Conservation (phyloP, 2,113 vertebrate species). For the Tragelaphus imberbis region DNA sequence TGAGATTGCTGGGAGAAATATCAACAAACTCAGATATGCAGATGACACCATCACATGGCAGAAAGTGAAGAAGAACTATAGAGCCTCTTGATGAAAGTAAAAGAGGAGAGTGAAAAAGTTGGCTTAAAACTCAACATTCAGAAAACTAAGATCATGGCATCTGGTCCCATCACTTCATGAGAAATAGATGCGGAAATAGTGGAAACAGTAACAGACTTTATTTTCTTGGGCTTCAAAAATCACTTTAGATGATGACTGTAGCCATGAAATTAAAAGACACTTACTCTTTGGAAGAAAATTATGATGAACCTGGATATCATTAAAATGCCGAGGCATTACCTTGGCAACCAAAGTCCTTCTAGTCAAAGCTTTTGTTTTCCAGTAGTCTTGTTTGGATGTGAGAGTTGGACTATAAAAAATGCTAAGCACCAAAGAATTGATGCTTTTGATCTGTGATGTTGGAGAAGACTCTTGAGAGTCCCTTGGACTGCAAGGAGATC, state of each 20-base stretch:
- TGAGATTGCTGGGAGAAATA: background rate
- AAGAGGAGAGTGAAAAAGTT: background rate
- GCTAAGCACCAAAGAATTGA: background rate
- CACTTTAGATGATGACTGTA: background rate
- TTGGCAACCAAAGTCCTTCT: background rate
- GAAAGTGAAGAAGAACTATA: background rate
- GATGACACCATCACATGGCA: background rate
- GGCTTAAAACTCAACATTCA: background rate
- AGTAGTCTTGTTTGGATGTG: background rate
- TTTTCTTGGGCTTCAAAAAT: background rate
- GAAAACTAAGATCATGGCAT: background rate
- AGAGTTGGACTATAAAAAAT: background rate
- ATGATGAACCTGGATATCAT: background rate
- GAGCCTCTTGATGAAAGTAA: background rate
- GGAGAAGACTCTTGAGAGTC: background rate
- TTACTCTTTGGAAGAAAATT: background rate
- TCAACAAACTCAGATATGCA: background rate
- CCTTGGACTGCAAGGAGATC: background rate
- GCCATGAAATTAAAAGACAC: background rate
- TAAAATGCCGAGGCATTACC: background rate
- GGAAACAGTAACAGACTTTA: background rate
- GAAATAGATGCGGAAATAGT: background rate
- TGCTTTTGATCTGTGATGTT: background rate
- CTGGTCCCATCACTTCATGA: background rate
- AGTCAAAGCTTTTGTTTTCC: background rate